These are phyloP conservation scores for Ichneumoninae sp. DNA, from an alignment of 2,888 invertebrate species.

Conservation along the genomic window DNA sequence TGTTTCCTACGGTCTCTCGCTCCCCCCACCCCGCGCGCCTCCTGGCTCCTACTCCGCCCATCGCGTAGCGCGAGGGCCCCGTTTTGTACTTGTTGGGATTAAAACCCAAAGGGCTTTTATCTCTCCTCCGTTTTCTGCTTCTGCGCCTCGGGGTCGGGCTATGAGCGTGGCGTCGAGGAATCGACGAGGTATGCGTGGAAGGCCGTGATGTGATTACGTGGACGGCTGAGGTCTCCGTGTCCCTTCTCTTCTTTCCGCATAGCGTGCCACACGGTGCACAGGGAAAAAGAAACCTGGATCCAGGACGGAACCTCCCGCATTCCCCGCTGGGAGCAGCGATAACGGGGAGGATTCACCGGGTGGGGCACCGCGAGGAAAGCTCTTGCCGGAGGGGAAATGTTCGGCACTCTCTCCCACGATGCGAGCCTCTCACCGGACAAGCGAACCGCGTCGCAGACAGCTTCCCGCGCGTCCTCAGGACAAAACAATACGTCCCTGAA, in stretches of 20 bases:
- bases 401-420: slow-evolving; percentile 44
- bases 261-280: slow-evolving; percentile 15
- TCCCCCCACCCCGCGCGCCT: slow-evolving; percentile 12
- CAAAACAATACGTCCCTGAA: slow-evolving; percentile 66
- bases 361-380: slow-evolving; percentile 68
- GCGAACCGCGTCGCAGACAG: slow-evolving; percentile 66
- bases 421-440: slow-evolving; percentile 42
- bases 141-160: slow-evolving; percentile 13
- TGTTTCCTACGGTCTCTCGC: slow-evolving; percentile 63
- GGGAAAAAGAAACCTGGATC: slow-evolving; percentile 23
- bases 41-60: slow-evolving; percentile 9
- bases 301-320: slow-evolving; percentile 32
- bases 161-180: background rate
- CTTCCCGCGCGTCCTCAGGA: slow-evolving; percentile 70
- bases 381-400: slow-evolving; percentile 60
- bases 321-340: slow-evolving; percentile 23
- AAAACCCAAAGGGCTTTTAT: slow-evolving; percentile 52
- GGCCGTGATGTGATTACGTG: slow-evolving; percentile 34
- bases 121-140: slow-evolving; percentile 16
- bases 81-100: slow-evolving; percentile 73
- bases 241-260: slow-evolving; percentile 12
- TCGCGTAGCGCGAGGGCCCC: slow-evolving; percentile 41
- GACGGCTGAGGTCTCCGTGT: slow-evolving; percentile 13
- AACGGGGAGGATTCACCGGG: slow-evolving; percentile 61
- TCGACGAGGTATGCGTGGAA: background rate